phyloP scores from a whole-genome alignment of 2,888 invertebrate genomes.

The Rhingia rostrata region DNA sequence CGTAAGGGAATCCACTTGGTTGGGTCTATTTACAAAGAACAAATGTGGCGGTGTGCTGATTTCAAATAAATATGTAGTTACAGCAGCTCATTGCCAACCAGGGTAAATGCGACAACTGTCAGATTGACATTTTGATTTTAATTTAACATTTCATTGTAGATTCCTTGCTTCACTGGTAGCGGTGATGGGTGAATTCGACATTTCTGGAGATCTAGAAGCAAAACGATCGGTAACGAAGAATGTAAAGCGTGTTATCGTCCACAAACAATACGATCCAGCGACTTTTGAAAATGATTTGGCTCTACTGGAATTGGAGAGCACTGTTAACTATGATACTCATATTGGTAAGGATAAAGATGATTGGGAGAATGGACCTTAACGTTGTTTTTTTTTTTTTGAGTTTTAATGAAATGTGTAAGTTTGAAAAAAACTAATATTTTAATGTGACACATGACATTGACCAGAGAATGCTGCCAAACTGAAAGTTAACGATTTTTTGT shows the following conservation, averaged over 20 bases:
- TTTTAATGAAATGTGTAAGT: too few species aligned
- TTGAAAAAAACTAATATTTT: too few species aligned
- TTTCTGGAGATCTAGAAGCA: conserved; percentile 92
- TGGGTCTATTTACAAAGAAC: conserved; percentile 96
- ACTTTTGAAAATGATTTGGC: conserved; percentile 97
- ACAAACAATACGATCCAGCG: conserved; percentile 93
- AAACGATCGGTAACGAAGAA: conserved; percentile 91
- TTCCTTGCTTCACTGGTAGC: conserved; percentile 95
- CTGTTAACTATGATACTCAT: conserved; percentile 92
- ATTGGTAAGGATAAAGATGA: conserved; percentile 85
- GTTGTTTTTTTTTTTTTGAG: too few species aligned
- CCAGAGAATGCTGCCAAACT: too few species aligned
- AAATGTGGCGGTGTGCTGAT: conserved; percentile 98
- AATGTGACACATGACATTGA: too few species aligned
- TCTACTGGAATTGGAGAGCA: conserved; percentile 91
- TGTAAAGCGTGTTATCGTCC: conserved; percentile 93
- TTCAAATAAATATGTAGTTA: conserved; percentile 92
- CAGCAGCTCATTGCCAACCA: conserved; percentile 97
- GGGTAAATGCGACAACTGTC: conserved; percentile 85
- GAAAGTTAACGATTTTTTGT: too few species aligned
- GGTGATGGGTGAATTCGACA: conserved; percentile 95
- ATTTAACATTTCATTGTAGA: conserved; percentile 79
- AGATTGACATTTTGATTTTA: not conserved
- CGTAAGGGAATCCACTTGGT: conserved; percentile 95
- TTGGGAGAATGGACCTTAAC: too few species aligned